phyloP scores from a whole-genome alignment of 2,113 vertebrate species.

The Ammodytes dubius region DNA sequence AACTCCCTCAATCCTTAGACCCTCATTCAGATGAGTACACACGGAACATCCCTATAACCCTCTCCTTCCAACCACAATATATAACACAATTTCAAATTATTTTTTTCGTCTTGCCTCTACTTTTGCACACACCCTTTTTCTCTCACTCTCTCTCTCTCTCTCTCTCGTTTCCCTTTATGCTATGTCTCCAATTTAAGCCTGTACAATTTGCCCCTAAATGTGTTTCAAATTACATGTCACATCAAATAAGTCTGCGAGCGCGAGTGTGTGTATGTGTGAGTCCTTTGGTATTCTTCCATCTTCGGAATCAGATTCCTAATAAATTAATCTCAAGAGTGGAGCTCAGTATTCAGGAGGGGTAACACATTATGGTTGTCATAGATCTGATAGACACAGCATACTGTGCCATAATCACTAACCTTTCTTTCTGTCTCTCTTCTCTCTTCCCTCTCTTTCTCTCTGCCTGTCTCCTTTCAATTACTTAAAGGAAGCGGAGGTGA shows the following conservation, averaged over 20 bases:
- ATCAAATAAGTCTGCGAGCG: slow-evolving; percentile 64
- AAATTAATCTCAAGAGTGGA: slow-evolving; percentile 59
- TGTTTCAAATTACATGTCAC: slow-evolving; percentile 76
- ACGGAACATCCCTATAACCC: not conserved
- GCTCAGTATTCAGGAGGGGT: slow-evolving; percentile 71
- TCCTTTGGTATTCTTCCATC: slow-evolving; percentile 53
- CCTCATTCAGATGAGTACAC: not conserved
- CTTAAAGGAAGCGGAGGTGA: slow-evolving; percentile 82
- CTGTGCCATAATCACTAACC: slow-evolving; percentile 75
- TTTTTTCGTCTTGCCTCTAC: not conserved
- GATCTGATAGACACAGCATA: slow-evolving; percentile 59
- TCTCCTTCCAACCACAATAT: slow-evolving; percentile 16
- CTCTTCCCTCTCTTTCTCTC: slow-evolving; percentile 24
- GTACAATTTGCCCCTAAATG: slow-evolving; percentile 61
- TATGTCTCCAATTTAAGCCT: slow-evolving; percentile 31
- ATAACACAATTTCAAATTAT: not conserved
- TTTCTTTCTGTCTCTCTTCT: slow-evolving; percentile 62
- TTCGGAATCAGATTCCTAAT: slow-evolving; percentile 63
- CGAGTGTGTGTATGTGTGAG: slow-evolving; percentile 27
- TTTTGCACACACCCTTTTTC: not conserved
- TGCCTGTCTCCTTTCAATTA: slow-evolving; percentile 54
- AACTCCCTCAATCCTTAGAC: too few relatives aligned
- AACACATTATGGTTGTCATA: slow-evolving; percentile 49
- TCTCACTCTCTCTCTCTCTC: not conserved
- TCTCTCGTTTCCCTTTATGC: slow-evolving; percentile 13